Percentiles rank a stretch among this genome's conserved stretches.
phyloP scores from a whole-genome alignment of 2,797 vertebrate genomes.

The Eidolon dupreanum region DNA sequence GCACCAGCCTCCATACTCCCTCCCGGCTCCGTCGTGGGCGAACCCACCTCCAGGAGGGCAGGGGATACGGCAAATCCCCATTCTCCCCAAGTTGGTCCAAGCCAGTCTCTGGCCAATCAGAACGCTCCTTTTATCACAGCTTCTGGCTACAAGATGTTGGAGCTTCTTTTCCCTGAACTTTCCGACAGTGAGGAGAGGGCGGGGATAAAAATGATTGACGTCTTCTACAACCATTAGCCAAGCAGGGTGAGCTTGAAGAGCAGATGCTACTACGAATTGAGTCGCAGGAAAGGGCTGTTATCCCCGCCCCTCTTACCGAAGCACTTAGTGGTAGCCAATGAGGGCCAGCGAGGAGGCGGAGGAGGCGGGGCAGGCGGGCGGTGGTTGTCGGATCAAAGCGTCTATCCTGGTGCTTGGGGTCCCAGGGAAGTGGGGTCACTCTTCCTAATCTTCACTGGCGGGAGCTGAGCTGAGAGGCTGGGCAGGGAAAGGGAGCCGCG shows the following conservation, averaged over 20 bases:
- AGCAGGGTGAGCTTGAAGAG: not conserved
- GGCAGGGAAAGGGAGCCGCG: not conserved
- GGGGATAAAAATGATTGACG: not conserved
- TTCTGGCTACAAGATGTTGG: not conserved
- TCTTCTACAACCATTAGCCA: not conserved
- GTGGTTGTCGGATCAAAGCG: rapidly evolving
- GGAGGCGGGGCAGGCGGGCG: not conserved
- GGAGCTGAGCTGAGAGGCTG: not conserved
- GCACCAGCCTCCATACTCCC: rapidly evolving
- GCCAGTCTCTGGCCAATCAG: slow-evolving; percentile 63
- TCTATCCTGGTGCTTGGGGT: rapidly evolving
- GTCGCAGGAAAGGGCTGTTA: rapidly evolving
- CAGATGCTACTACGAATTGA: not conserved
- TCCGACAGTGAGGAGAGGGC: not conserved
- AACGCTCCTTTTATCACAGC: not conserved
- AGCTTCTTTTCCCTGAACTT: not conserved
- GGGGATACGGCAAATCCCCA: not conserved
- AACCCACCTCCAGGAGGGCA: not conserved
- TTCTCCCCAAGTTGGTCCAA: not conserved
- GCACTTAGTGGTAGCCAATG: slow-evolving; percentile 53
- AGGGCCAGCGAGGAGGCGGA: not conserved
- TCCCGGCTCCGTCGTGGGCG: not conserved
- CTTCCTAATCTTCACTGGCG: rapidly evolving
- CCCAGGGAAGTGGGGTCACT: rapidly evolving
- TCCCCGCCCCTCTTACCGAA: slow-evolving; percentile 30